Base-by-base conservation (phyloP, 2,797 vertebrate genomes). In the Semaprochilodus insignis region DNA sequence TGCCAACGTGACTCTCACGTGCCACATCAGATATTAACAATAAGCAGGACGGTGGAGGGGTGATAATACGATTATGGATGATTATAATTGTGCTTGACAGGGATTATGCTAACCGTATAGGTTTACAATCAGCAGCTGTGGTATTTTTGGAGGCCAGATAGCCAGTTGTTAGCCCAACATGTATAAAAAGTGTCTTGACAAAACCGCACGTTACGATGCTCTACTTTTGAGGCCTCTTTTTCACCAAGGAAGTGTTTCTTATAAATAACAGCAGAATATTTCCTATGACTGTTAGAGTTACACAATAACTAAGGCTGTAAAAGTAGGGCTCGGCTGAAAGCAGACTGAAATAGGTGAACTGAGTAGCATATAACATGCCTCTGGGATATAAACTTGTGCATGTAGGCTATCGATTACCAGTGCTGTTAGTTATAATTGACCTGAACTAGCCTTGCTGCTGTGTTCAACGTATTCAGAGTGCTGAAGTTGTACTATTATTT, bases 1-100 rank as follows among this genome's bases (percentile, higher is more conserved):
- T 70, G 67, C 34, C 67, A 15, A 36, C 17, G 21, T 31, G 72
- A 27, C 21, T 17, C 57, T 60, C 70, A 51, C n/a, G 16, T 52
- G 15, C 51, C 71, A 63, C 31, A 74, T 74, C 27, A 57, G 81
- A 73, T 74, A 21, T 27, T 78, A 59, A 66, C 62, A 16, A 31
- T 73, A 69, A 74, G 8, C 76, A 79, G 4, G 15, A 17, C 62
- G 15, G 36, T 60, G n/a, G 23, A 44, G 52, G 51, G 76, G 34
- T 70, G 66, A 65, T 76, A 69, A 71, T 81, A 69, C 31, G 69
- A 77, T 69, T 77, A 62, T 63, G 78, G 25, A n/a, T 16, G 74
- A 66, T 74, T 73, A 63, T 16, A 69, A 66, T 74, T 66, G 51
- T 34, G 78, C 34, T 73, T 2, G 27, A 81, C 14, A 6, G 27